Evolutionary conservation across 2,113 vertebrate genomes (phyloP), one percentile per base, ranked within the genome.

Genomic region (Dascyllus trimaculatus): DNA sequence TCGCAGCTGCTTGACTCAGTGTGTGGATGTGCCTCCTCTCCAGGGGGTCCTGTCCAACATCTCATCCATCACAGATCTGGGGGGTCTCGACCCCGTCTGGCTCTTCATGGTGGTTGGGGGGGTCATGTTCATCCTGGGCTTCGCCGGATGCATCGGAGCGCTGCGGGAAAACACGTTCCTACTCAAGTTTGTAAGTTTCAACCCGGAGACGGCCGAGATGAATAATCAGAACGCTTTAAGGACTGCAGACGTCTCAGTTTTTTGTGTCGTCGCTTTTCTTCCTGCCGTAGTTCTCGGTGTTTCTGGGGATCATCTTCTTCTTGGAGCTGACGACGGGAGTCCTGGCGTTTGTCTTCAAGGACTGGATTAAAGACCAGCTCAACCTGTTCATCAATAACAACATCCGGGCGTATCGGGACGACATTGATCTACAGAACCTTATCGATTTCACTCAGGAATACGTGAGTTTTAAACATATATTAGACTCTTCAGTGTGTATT

Each of bases 301-400:
- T 99, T 89, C 95, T 99, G 89, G 98, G 98, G 61, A 98, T 99
- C 84, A 99, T 99, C 89, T 99, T 99, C 89, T 99, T 99, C 94
- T 78, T 99, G 97, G 98, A 99, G 94, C 88, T 99, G 78, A 99
- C 98, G 1, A 96, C 98, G 5, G 98, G 98, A 24, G 93, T 99
- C 71, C 92, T 99, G 93, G 98, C 98, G 1, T 99, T 99, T 81
- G 98, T 99, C 70, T 99, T 99, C 85, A 99, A 99, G 94, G 98
- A 99, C 93, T 99, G 98, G 98, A 99, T 99, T 91, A 98, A 99
- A 93, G 98, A 99, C 92, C 98, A 99, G 94, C 96, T 99, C 63
- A 98, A 99, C 91, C 95, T 99, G 89, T 99, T 99, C 86, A 99
- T 99, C 93, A 98, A 99, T 95, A 99, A 98, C 92, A 99, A 99